Conservation (phyloP, 2,797 vertebrate genomes). For the Denticeps clupeoides region DNA sequence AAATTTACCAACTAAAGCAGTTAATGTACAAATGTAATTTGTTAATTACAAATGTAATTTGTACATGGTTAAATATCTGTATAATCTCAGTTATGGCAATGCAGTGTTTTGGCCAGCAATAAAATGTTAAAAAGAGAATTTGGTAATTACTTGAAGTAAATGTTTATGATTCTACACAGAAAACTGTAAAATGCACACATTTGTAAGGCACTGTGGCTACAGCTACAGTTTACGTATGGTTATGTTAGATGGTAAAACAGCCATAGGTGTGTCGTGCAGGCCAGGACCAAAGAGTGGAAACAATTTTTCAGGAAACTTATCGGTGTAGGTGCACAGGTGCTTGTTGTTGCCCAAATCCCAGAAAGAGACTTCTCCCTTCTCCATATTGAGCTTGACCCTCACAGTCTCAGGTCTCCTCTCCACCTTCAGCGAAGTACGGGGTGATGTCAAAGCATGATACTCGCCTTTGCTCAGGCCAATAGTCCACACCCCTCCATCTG, state of each 20-base stretch:
- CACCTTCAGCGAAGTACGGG: conserved; percentile 43
- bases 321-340: conserved; percentile 43
- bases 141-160: no score
- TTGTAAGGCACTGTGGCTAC: neutral
- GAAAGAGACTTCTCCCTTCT: conserved; percentile 62
- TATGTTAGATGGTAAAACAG: conserved; percentile 27
- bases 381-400: conserved; percentile 57
- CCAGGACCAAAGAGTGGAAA: conserved; percentile 42
- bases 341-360: conserved; percentile 46
- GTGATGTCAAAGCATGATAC: conserved; percentile 43
- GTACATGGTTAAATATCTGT: no score
- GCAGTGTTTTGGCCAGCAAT: no score
- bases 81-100: no score
- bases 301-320: conserved; percentile 29
- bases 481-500: conserved; percentile 53
- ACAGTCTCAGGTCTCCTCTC: conserved; percentile 48
- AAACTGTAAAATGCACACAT: no score
- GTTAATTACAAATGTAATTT: no score
- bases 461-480: conserved; percentile 55
- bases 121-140: no score
- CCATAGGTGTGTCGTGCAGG: conserved; percentile 34
- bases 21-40: no score
- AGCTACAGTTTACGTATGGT: conserved; percentile 22
- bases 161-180: no score
- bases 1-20: no score